Conservation (phyloP, 2,888 invertebrate genomes). For the Agrochola lota region DNA sequence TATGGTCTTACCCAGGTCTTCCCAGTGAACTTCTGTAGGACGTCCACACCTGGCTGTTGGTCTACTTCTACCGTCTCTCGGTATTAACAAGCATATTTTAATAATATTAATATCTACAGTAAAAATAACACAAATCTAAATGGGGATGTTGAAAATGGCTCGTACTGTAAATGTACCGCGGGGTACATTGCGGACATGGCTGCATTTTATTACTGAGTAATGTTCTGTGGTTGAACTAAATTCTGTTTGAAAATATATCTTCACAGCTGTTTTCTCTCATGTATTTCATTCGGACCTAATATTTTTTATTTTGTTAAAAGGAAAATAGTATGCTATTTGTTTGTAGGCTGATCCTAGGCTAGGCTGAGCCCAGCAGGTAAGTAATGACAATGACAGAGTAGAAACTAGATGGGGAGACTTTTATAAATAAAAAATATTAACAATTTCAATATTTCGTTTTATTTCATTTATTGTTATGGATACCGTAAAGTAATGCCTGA, state of each 20-base stretch:
- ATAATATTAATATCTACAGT: not conserved
- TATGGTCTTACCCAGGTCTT: not conserved
- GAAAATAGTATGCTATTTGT: not conserved
- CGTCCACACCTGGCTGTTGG: not conserved
- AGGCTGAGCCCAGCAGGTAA: not conserved
- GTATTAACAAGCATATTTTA: not conserved
- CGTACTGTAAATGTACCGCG: constrained; percentile 18
- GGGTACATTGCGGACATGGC: constrained; percentile 7
- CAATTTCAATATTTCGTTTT: no score
- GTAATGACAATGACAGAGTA: not conserved
- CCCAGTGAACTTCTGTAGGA: not conserved
- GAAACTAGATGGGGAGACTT: not conserved
- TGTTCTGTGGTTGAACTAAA: constrained; percentile 45
- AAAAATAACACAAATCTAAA: constrained; percentile 16
- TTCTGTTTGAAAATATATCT: constrained; percentile 39
- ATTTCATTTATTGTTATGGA: no score
- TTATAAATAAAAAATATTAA: no score
- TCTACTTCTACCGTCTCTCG: not conserved
- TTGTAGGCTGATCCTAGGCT: not conserved
- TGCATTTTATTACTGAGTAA: constrained; percentile 40
- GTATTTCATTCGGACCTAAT: constrained; percentile 5
- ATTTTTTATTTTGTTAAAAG: constrained; percentile 5
- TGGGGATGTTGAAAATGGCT: constrained; percentile 24
- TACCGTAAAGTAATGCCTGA: no score
- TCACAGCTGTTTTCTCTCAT: constrained; percentile 32